Percentiles rank a stretch among this genome's conserved stretches.
Conservation (phyloP, 2,888 invertebrate species). For the Prosapia bicincta region DNA sequence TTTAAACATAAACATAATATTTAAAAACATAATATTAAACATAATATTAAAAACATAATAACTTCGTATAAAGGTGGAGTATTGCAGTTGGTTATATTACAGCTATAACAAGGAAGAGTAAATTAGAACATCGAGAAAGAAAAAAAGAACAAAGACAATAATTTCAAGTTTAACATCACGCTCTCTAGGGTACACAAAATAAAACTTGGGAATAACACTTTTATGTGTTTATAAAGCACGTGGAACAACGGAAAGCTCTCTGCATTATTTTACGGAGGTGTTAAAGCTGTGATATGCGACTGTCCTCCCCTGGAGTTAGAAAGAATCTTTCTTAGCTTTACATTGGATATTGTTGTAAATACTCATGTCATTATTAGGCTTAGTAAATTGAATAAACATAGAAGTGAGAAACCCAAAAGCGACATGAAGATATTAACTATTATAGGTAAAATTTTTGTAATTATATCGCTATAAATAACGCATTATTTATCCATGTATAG, state of each 20-base stretch:
- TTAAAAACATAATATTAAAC: too few species aligned
- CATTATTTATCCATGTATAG: too few species aligned
- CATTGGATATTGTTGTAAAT: too few species aligned
- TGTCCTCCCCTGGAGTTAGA: neutral
- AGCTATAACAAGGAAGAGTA: neutral
- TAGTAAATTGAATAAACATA: too few species aligned
- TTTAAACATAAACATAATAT: too few species aligned
- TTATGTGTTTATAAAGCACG: neutral
- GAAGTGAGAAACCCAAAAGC: too few species aligned
- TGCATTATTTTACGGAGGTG: neutral
- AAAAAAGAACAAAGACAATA: neutral
- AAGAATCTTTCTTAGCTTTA: too few species aligned
- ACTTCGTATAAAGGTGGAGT: neutral
- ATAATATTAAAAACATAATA: neutral
- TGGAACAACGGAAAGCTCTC: neutral
- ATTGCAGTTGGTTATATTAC: neutral
- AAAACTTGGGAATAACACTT: neutral
- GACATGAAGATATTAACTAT: too few species aligned
- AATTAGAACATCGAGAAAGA: neutral
- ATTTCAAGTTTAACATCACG: neutral
- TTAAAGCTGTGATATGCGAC: neutral
- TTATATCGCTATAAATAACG: too few species aligned
- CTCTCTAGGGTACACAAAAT: neutral
- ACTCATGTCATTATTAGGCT: too few species aligned
- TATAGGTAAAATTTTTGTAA: too few species aligned